Evolutionary conservation across 2,888 invertebrate species (phyloP), one percentile per base, ranked within the genome.

Genomic region (Yponomeuta cagnagella): DNA sequence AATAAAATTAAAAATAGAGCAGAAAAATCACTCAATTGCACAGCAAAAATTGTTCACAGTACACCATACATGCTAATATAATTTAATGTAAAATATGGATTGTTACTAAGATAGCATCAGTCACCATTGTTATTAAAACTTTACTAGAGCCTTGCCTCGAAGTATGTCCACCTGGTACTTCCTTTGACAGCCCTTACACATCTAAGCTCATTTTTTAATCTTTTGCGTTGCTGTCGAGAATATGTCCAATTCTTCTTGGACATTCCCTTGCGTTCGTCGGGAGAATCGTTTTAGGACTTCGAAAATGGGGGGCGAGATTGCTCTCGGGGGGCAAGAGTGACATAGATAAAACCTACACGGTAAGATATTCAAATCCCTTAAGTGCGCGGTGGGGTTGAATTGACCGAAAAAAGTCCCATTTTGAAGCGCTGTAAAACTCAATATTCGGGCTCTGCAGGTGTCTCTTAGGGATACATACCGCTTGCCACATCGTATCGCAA

Each of bases 291-390:
- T 82, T 80, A 81, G 79, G 81, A 80, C 81, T 83, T 58, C 80
- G 83, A 84, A 85, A 87, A 81, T 85, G 82, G 77, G 79, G 78
- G 79, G 83, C 80, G 83, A 82, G 85, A 86, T 82, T 83, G 80
- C 82, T 81, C 84, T 77, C 73, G 75, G 75, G 80, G 77, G 84
- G 83, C 82, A 85, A 85, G 82, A 84, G 83, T 83, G 79, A 83
- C 82, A 86, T 84, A 87, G 86, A 89, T 89, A 90, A 90, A 88
- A 84, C 87, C 88, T 80, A 79, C 84, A 83, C 90, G 86, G 86
- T 91, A 90, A 90, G 90, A 89, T 90, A 91, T 92, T 91, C 90
- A 91, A 90, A 90, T 90, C 91, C 91, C 91, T 89, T 90, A 91
- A 92, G 91, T 92, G 90, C 89, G 89, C 90, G 87, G 79, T 86